Percentiles rank a stretch among this genome's conserved stretches.
These are phyloP conservation scores for Python bivittatus DNA, from an alignment of 2,113 vertebrate genomes.

Conservation along the genomic window DNA sequence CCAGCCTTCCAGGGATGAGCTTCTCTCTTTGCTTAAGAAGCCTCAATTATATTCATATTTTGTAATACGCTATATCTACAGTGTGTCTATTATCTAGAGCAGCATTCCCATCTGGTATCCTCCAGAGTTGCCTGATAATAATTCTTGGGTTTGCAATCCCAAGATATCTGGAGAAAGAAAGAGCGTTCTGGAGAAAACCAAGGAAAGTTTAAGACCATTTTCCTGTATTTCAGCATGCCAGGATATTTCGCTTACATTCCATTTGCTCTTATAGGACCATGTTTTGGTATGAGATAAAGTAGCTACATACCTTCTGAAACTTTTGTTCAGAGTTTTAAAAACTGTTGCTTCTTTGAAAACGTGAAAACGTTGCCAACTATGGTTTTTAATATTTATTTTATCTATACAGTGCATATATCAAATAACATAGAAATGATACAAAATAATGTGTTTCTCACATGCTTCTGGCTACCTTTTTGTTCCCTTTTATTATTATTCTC, in stretches of 20 bases:
- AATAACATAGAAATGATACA: background rate
- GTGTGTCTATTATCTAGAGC: background rate
- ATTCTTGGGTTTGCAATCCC: no score
- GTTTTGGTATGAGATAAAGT: background rate
- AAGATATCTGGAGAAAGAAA: background rate
- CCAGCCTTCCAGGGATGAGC: no score
- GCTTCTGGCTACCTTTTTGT: background rate
- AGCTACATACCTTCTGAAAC: background rate
- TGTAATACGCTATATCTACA: no score
- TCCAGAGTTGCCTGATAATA: no score
- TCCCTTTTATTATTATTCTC: background rate
- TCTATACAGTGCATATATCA: background rate
- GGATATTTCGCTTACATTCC: no score
- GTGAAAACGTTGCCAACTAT: background rate
- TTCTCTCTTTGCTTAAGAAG: no score
- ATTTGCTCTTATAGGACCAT: background rate
- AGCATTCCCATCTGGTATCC: no score
- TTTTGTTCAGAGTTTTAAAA: background rate
- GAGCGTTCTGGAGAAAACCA: background rate
- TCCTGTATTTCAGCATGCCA: background rate
- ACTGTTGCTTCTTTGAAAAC: background rate
- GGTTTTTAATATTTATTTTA: background rate
- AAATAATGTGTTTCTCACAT: rapidly evolving
- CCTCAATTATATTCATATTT: background rate
- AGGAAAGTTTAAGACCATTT: background rate